Evolutionary conservation across 2,113 vertebrate genomes (phyloP), one percentile per base, ranked within the genome.

Genomic region (Channa maculata): DNA sequence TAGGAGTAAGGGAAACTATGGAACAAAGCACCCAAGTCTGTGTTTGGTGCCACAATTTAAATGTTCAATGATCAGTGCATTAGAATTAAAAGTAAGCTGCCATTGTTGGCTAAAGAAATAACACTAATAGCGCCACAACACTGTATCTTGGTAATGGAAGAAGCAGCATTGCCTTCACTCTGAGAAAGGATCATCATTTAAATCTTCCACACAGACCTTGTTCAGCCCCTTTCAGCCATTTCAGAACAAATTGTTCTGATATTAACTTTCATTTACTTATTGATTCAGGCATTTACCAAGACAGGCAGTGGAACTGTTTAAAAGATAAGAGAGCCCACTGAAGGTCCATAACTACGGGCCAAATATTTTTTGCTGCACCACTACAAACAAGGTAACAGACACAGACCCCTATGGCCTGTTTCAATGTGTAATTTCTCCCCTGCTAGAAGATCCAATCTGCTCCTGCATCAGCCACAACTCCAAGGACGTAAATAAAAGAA

Each of bases 401-500:
- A 52, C n/a, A 65, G 33, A 41, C 15, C 39, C 67, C 10, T 65
- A 62, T 79, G 49, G 49, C 55, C 15, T 54, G 65, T 67, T 70
- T 61, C 11, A 24, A 60, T 43, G 15, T 64, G 59, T 73, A 71
- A 77, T 82, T 64, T 63, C 44, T 72, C 69, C 39, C n/a, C 6
- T 33, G 76, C 51, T 12, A 63, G 45, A 64, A 4, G 14, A 60
- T 41, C 15, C 39, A 37, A 48, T 77, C 61, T 75, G 48, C 13
- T 4, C 4, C 45, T 54, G 57, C 72, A 81, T 85, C 68, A 69
- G 67, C 65, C 50, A 8, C 8, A 4, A 52, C 59, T 48, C 60
- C 50, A 85, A 65, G 61, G 83, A 76, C 48, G 50, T 49, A 74
- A 79, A 86, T 84, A 70, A 57, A 38, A 85, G 24, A 65, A 60